Base-by-base conservation (phyloP, 1,140 invertebrate genomes). In the Euglossa dilemma region DNA sequence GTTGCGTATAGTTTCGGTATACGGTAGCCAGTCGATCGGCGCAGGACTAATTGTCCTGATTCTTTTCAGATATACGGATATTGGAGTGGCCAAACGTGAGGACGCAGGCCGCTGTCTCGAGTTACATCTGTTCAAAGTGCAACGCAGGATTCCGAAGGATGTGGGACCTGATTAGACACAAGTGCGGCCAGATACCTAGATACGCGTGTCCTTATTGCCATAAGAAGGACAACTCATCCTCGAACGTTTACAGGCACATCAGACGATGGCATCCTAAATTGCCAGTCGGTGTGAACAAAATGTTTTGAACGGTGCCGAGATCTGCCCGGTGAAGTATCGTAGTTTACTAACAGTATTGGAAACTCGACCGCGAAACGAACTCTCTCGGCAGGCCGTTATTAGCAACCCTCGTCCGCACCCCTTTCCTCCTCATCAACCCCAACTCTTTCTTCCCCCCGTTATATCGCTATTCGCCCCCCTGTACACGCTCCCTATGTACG, bases 161-260 rank as follows among this genome's bases (percentile, higher is more conserved):
- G 94, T 92, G 95, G 95, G 89, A 94, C 73, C 85, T 94, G 71
- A 85, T 91, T 8, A 90, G 91, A 57, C 93, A 93, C 85, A 92
- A 92, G 70, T 94, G 93, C 75, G 92, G 91, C 43, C 90, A 92
- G 70, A 89, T 83, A 5, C 90, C 87, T 25, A 86, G 90, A 82
- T 95, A 93, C 85, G 87, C 85, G 28, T 95, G 95, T 89, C 91
- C 92, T 3, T 91, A 92, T 74, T 95, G 94, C 77, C 82, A 86
- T 25, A 93, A 93, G 78, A 92, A 91, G 63, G 89, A 92, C 47
- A 93, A 94, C 83, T 92, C 89, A 11, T 91, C 89, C 20, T 93
- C 89, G 69, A 92, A 90, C 70, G 87, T 93, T 75, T 94, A 91
- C 85, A 91, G 91, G 86, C 93, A 80, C 89, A 95, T 91, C 78